Conservation (phyloP, 2,113 vertebrate genomes). For the Rhinichthys klamathensis region DNA sequence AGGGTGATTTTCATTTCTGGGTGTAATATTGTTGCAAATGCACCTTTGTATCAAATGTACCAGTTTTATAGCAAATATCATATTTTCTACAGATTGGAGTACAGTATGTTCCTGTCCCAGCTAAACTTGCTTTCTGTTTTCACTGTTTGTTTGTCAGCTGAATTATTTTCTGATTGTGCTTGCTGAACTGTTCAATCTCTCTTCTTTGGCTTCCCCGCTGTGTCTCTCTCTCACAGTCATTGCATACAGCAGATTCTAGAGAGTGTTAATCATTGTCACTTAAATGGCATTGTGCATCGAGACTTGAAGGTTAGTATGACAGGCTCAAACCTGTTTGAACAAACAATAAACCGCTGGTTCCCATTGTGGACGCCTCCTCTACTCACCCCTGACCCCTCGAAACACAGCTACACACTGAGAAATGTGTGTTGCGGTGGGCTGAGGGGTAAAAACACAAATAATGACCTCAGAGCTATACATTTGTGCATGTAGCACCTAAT, state of each 20-base stretch:
- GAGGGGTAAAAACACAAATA: constrained; percentile 27
- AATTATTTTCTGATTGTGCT: constrained; percentile 48
- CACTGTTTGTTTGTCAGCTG: constrained; percentile 41
- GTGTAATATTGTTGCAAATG: background rate
- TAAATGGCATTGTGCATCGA: constrained; percentile 97
- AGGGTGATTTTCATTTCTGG: background rate
- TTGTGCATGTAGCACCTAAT: constrained; percentile 84
- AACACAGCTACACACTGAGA: constrained; percentile 20
- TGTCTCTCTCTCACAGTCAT: constrained; percentile 85
- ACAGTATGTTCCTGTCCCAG: constrained; percentile 6
- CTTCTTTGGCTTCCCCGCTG: constrained; percentile 58
- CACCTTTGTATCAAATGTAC: background rate
- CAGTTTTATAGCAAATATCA: background rate
- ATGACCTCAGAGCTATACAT: constrained; percentile 46
- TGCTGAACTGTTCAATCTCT: constrained; percentile 52
- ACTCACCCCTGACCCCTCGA: constrained; percentile 35
- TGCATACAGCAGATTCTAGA: constrained; percentile 99
- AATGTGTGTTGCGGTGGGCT: constrained; percentile 12
- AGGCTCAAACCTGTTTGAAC: constrained; percentile 34
- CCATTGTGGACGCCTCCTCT: constrained; percentile 24
- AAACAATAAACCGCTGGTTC: constrained; percentile 45
- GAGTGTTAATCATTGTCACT: constrained; percentile 98
- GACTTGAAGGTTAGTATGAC: constrained; percentile 97
- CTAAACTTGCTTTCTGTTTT: constrained; percentile 26
- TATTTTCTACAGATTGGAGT: background rate